Base-by-base conservation (phyloP, 1,140 invertebrate species). In the Bemisia tabaci region DNA sequence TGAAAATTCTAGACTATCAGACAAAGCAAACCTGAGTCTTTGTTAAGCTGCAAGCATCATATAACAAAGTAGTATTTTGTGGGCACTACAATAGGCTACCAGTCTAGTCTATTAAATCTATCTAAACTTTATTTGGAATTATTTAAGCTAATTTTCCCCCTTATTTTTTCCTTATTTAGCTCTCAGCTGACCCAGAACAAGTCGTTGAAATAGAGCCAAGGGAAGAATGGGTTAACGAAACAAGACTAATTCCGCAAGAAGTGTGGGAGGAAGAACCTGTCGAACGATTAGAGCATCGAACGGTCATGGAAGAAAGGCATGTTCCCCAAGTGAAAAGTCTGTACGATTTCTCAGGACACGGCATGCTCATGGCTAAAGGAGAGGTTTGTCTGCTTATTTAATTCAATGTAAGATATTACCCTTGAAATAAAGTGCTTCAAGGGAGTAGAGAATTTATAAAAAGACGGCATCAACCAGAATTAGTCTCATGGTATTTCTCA, bases 271-370 rank as follows among this genome's bases (percentile, higher is more conserved):
- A 97, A 72, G 92, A 95, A 76, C 84, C 89, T 1, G 84, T 92
- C 0, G 92, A 95, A 74, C 82, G 87, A 67, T 80, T 94, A 22
- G 92, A 95, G 72, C 85, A 91, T 64, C 82, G 86, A 70, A 90
- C 88, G 2, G 87, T 95, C 0, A 84, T 89, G 0, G 94, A 97
- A 76, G 90, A 94, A 70, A 81, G 89, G 66, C 81, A 88, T 67
- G 86, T 97, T 12, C 92, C 94, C 0, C 95, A 97, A 80, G 92
- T 96, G 22, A 88, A 84, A 69, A 87, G 88, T 60, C 78, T 95
- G 24, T 98, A 97, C 78, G 84, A 90, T 1, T 98, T 96, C 81
- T 87, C 83, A 70, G 95, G 94, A 0, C 92, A 97, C 74, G 94
- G 92, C n/a, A 93, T 97, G 80, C 84, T 86, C 24, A 93, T 97